These are phyloP conservation scores for Andrena bicolor DNA, from an alignment of 2,888 invertebrate species.

Conservation along the genomic window DNA sequence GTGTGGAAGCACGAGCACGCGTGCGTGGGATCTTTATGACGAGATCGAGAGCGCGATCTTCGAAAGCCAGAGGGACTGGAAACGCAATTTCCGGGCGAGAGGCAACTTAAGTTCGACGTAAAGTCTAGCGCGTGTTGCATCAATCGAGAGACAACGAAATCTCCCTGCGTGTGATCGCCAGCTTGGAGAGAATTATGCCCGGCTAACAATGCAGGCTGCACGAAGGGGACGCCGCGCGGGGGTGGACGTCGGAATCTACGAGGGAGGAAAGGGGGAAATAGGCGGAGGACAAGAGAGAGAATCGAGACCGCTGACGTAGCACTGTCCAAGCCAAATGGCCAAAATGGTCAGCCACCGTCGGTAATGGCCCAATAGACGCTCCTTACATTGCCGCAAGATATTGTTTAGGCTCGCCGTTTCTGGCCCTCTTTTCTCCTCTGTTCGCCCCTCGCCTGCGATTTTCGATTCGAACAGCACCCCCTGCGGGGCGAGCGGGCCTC, in stretches of 20 bases:
- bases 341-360: conserved; percentile 82
- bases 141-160: neutral
- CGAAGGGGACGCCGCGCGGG: conserved; percentile 53
- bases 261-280: conserved; percentile 57
- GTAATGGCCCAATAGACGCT: conserved; percentile 85
- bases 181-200: conserved; percentile 36
- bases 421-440: conserved; percentile 40
- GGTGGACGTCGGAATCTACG: conserved; percentile 57
- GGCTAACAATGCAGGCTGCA: conserved; percentile 27
- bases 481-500: conserved; percentile 30
- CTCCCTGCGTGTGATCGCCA: neutral
- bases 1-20: conserved; percentile 45
- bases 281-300: conserved; percentile 67
- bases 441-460: conserved; percentile 61
- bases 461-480: conserved; percentile 64
- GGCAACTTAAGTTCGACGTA: neutral
- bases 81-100: conserved; percentile 78
- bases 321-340: conserved; percentile 83
- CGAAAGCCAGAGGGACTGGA: conserved; percentile 66
- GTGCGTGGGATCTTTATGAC: conserved; percentile 58
- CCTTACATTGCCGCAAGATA: conserved; percentile 85
- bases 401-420: conserved; percentile 82
- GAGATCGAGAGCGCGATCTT: conserved; percentile 72
- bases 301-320: conserved; percentile 83
- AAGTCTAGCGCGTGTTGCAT: neutral